Conservation (phyloP, 2,888 invertebrate species). For the Pristionchus exspectatus region DNA sequence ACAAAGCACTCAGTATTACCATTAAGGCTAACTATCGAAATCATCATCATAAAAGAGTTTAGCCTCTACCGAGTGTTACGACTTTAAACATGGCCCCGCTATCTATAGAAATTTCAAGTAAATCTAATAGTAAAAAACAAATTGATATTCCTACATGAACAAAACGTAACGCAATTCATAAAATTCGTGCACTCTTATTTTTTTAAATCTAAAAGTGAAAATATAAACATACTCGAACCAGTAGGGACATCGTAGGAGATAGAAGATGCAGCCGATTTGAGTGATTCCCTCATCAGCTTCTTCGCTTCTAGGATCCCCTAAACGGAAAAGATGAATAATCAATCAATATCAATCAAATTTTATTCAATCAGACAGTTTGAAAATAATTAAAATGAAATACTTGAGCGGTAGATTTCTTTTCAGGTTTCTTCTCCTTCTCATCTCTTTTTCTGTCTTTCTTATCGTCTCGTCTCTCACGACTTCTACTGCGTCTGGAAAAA, state of each 20-base stretch:
- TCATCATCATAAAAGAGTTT: too few species aligned
- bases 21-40: too few species aligned
- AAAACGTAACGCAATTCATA: too few species aligned
- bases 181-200: too few species aligned
- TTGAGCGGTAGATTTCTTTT: constrained; percentile 30
- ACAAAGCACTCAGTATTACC: too few species aligned
- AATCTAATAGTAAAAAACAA: too few species aligned
- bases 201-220: too few species aligned
- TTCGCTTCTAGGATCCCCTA: constrained; percentile 53
- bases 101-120: too few species aligned
- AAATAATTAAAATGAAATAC: not conserved
- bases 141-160: too few species aligned
- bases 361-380: not conserved
- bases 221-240: not conserved
- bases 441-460: constrained; percentile 1
- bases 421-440: constrained; percentile 11
- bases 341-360: not conserved
- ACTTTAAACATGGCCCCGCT: too few species aligned
- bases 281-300: constrained; percentile 50
- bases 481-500: constrained; percentile 34
- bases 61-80: too few species aligned
- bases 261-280: constrained; percentile 41
- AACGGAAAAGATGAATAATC: not conserved
- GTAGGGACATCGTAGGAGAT: not conserved
- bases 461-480: constrained; percentile 40